A percentile compares a stretch with the other conserved stretches of the same genome.
These are phyloP conservation scores for Acrocephalus kingi DNA, from an alignment of 2,113 vertebrate species.

Conservation along the genomic window DNA sequence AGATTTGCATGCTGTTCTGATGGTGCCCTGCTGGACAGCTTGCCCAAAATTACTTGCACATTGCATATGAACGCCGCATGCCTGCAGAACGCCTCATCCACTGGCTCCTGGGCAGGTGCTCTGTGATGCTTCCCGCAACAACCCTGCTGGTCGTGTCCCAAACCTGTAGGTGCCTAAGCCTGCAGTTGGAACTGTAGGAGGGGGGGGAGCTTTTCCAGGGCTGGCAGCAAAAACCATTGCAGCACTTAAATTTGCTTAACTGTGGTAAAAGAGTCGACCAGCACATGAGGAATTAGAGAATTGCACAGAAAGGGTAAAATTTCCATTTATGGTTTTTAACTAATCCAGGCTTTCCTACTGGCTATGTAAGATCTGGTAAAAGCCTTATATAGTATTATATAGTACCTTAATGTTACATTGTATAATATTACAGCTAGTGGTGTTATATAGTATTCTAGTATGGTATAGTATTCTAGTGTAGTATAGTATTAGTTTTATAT, in stretches of 20 bases:
- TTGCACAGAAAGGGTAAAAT: neutral
- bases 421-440: neutral
- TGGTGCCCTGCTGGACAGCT: neutral
- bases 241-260: neutral
- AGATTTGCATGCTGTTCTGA: neutral
- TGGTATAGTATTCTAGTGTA: neutral
- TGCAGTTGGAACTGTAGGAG: neutral
- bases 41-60: accelerated
- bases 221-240: neutral
- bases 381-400: neutral
- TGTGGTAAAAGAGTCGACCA: neutral
- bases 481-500: neutral
- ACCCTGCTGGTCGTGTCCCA: neutral
- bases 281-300: neutral
- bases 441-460: neutral
- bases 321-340: neutral
- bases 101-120: neutral
- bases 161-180: neutral
- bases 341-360: neutral
- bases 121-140: neutral
- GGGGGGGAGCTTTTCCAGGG: neutral
- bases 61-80: accelerated
- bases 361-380: neutral
- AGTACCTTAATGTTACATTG: neutral
- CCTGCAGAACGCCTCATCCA: neutral